A percentile compares a stretch with the other conserved stretches of the same genome.
Conservation (phyloP, 2,113 vertebrate species). For the Megaceryle maxima region DNA sequence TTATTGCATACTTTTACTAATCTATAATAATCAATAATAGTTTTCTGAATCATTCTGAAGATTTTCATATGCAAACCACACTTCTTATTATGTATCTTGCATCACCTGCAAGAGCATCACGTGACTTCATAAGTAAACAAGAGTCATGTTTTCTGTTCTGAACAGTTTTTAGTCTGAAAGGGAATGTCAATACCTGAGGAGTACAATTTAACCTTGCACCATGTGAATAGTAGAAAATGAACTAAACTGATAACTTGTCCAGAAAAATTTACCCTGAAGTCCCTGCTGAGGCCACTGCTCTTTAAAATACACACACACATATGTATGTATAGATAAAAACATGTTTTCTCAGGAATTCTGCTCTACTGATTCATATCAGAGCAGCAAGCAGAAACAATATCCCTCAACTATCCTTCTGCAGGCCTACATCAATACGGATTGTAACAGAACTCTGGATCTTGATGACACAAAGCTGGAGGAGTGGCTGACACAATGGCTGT, state of each 20-base stretch:
- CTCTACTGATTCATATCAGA: not conserved
- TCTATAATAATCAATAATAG: not conserved
- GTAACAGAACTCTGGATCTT: not conserved
- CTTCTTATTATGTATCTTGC: not conserved
- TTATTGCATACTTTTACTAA: not conserved
- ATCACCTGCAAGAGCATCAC: not conserved
- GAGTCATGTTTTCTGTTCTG: not conserved
- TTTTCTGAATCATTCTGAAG: not conserved
- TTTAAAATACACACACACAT: not conserved
- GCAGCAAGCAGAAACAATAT: not conserved
- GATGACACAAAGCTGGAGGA: no score
- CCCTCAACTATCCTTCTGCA: not conserved
- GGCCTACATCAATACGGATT: not conserved
- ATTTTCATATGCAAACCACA: not conserved
- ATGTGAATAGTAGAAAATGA: not conserved
- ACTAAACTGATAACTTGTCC: not conserved
- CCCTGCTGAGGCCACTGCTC: not conserved
- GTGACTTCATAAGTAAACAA: not conserved
- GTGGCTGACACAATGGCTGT: no score
- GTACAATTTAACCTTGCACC: not conserved
- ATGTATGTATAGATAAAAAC: not conserved
- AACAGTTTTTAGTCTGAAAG: not conserved
- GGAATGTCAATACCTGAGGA: not conserved
- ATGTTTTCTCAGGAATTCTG: not conserved
- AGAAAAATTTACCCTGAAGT: not conserved